Conservation (phyloP, 2,888 invertebrate genomes). For the Agrypnus murinus region DNA sequence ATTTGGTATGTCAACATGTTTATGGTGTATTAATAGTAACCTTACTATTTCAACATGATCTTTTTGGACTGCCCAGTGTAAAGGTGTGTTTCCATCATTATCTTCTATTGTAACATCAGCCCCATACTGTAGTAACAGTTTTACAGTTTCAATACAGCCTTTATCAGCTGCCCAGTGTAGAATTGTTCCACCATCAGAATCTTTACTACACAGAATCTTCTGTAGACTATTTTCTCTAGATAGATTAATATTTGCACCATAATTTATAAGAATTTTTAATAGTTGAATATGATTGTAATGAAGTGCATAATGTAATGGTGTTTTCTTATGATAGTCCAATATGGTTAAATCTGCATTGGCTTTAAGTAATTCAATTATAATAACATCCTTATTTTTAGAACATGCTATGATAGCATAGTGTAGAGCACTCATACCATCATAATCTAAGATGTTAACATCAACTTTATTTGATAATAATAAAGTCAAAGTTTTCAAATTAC, state of each 20-base stretch:
- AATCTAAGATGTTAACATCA: background rate
- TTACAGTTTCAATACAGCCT: background rate
- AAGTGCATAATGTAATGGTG: conserved; percentile 1
- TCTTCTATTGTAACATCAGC: background rate
- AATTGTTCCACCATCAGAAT: conserved; percentile 17
- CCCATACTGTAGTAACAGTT: background rate
- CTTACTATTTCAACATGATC: background rate
- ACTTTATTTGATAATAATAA: background rate
- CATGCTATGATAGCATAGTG: background rate
- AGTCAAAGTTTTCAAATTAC: background rate
- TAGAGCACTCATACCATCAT: background rate
- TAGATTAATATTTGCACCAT: background rate
- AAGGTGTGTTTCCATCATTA: background rate
- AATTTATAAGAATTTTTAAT: background rate
- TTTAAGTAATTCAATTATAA: background rate
- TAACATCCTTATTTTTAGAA: background rate
- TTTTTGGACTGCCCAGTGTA: background rate
- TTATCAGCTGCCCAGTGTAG: conserved; percentile 12
- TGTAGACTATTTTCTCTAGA: background rate
- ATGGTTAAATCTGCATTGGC: background rate
- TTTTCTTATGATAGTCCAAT: background rate
- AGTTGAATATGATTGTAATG: background rate
- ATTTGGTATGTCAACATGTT: background rate
- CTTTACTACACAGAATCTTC: background rate
- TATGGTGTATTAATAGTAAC: background rate